Evolutionary conservation across 2,113 vertebrate species (phyloP).

Genomic region (Lampris megalopsis): DNA sequence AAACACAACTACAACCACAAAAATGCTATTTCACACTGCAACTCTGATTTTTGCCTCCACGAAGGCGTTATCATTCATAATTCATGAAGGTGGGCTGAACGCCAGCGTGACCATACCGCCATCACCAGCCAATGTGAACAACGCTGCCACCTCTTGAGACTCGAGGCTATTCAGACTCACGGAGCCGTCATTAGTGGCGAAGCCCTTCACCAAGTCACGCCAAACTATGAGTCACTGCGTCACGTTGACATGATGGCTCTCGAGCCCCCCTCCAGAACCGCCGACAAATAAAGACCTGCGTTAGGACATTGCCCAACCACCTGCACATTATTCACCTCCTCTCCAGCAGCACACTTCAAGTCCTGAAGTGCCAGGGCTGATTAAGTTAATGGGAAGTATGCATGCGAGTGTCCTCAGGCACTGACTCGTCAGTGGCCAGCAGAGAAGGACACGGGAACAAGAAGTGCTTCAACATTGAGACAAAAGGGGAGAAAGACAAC

Average conservation of each 20-base stretch:
- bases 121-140: background rate
- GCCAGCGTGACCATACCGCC: background rate
- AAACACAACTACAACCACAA: background rate
- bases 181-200: background rate
- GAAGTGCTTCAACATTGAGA: background rate
- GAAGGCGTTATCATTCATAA: background rate
- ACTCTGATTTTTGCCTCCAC: background rate
- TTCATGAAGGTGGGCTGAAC: background rate
- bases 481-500: background rate
- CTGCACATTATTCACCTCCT: conserved; percentile 14
- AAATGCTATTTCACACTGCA: background rate
- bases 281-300: conserved; percentile 6
- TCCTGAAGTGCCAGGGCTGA: background rate
- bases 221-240: background rate
- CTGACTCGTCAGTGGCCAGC: background rate
- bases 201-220: conserved; percentile 2
- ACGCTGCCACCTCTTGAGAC: background rate
- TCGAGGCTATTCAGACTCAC: background rate
- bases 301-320: conserved; percentile 1
- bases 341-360: background rate
- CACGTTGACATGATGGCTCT: background rate
- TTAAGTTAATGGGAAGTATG: background rate
- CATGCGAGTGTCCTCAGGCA: background rate
- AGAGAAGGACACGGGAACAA: background rate
- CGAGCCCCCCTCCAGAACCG: background rate